Evolutionary conservation across 2,888 invertebrate species (phyloP).

Genomic region (Caenorhabditis becei): DNA sequence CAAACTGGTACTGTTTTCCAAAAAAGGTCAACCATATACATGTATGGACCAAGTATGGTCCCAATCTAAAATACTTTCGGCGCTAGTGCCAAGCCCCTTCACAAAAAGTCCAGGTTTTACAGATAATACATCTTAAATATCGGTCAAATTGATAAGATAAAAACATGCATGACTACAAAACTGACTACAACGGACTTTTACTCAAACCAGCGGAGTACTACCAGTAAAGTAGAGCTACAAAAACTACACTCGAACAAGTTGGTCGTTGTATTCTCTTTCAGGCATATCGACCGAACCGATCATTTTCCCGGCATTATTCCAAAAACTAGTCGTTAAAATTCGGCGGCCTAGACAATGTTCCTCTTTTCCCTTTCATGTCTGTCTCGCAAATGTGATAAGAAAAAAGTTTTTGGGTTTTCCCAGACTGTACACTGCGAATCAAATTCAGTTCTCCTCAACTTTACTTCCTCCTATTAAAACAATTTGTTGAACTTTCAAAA

Average conservation of each 20-base stretch:
- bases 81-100: too few species aligned
- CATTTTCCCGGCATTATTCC: conserved; percentile 2
- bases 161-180: too few species aligned
- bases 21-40: too few species aligned
- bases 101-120: too few species aligned
- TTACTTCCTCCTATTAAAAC: neutral
- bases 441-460: neutral
- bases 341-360: conserved; percentile 3
- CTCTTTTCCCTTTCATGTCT: conserved; percentile 16
- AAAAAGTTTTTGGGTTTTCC: neutral
- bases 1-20: too few species aligned
- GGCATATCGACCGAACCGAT: neutral
- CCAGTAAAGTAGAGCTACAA: neutral
- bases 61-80: too few species aligned
- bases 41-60: too few species aligned
- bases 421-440: neutral
- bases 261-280: neutral
- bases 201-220: too few species aligned
- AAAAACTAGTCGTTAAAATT: neutral
- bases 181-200: too few species aligned
- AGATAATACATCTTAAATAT: too few species aligned
- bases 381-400: conserved; percentile 7
- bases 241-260: neutral
- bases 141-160: too few species aligned
- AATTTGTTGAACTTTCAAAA: neutral